Base-by-base conservation (phyloP, 2,113 vertebrate genomes). In the rabbit (Oryctolagus cuniculus) region DNA sequence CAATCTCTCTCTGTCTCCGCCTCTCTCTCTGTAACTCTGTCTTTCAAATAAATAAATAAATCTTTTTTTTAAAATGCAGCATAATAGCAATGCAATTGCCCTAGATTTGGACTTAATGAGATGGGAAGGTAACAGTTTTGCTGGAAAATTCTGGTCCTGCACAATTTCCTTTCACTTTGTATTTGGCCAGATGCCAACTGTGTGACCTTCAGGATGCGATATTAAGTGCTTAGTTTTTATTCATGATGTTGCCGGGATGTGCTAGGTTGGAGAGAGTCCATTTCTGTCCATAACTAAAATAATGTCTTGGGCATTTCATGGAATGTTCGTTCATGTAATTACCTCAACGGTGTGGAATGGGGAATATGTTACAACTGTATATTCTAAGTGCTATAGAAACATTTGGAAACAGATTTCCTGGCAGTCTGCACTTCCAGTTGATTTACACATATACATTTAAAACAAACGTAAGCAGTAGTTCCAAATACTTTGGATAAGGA, bases 201-300 rank as follows among this genome's bases (percentile, higher is more conserved):
- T 38, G 58, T 93, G 58, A 73, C 92, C 73, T 92, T 96, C 78
- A 55, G 79, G 78, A 82, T 96, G 70, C 67, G 61, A 83, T 78
- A 84, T 79, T 93, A 89, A 93, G 93, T 87, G 91, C 74, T 91
- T 74, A 38, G 44, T 64, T 96, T 97, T 86, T 96, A 72, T 83
- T 96, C 55, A 88, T 55, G 22, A 36, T 72, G 21, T 36, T 94
- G 34, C 58, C 31, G 55, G 3, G 11, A 49, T 75, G 36, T 72
- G 27, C 72, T 55, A 9, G 58, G 49, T 49, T 90, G 27, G 55
- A 67, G 70, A 92, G 95, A 85, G 51, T 74, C 19, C 29, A 58
- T 93, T 87, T 75, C 31, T 5, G 44, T 53, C 22, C 61, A 58
- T 79, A 70, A 83, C 70, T 55, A 81, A 83, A 85, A 82, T 12